Base-by-base conservation (phyloP, 2,888 invertebrate genomes). In the Pollenia labialis region DNA sequence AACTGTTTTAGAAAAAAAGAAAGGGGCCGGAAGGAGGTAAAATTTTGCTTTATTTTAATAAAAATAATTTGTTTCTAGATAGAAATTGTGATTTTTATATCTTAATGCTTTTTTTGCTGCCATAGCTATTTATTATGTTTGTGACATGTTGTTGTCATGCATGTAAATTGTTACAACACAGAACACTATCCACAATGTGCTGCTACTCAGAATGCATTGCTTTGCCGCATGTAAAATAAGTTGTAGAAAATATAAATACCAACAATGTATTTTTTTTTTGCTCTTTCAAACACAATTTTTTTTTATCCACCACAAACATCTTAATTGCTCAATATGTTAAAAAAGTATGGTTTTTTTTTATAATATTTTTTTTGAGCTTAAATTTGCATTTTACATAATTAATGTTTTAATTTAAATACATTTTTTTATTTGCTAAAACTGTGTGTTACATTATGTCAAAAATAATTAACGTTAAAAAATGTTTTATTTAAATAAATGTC, bases 241-340 rank as follows among this genome's bases (percentile, higher is more conserved):
- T 48, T 32, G n/a, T 32, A 56, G 44, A 56, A 72, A 23, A 56
- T 23, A 46, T 32, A 48, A 58, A 56, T 16, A 32, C 16, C 46
- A 44, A 46, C 1, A 44, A 56, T 54, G 14, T 32, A 6, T 32
- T 58, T 32, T 48, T 58, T 32, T 48, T 48, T 32, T 50, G 7
- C 40, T 14, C 11, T 69, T 40, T 50, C 16, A 74, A 50, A 50
- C 12, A 46, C 9, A 74, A 42, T 32, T 32, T 32, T 32, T 60
- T 74, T 48, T 74, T 60, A 60, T 60, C 60, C 62, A 50, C 9
- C 50, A 40, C 42, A 60, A 74, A 74, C 60, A 74, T 74, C 74
- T 74, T 62, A 74, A 74, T 74, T 74, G 74, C 74, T 74, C 74
- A 74, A 69, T 69, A 69, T 69, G 52, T 40, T 42, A n/a, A 54